These are phyloP conservation scores for Buphagus erythrorhynchus DNA, from an alignment of 2,797 vertebrate species.

Conservation along the genomic window DNA sequence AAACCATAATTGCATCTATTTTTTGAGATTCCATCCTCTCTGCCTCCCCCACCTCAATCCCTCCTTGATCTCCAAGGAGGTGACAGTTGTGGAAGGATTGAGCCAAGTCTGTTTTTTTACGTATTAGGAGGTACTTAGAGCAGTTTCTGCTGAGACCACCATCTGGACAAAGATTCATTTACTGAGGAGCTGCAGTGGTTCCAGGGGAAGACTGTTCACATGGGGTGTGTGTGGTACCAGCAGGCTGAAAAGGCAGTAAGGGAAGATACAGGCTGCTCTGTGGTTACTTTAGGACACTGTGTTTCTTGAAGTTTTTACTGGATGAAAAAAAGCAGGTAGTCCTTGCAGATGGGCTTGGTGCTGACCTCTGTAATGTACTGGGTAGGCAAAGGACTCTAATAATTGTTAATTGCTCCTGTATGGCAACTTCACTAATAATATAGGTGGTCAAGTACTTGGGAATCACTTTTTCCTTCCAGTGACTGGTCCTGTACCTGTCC, in stretches of 20 bases:
- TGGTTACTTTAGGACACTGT: neutral
- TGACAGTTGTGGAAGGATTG: conserved; percentile 46
- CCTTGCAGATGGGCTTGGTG: neutral
- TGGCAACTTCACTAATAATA: neutral
- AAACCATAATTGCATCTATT: neutral
- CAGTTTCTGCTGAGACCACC: conserved; percentile 5
- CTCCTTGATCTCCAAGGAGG: neutral
- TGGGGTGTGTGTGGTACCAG: neutral
- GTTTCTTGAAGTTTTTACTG: neutral
- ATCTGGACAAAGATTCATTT: conserved; percentile 32
- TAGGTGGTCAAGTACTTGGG: neutral
- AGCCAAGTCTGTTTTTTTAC: conserved; percentile 45
- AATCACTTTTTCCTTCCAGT: neutral
- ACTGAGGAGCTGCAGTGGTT: neutral
- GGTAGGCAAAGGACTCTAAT: neutral
- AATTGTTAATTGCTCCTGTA: neutral
- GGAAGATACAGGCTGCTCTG: neutral
- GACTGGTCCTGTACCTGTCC: neutral
- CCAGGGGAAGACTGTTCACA: neutral
- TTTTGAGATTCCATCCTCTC: neutral
- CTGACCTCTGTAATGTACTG: neutral
- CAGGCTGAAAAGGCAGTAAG: neutral
- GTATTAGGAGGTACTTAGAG: conserved; percentile 23
- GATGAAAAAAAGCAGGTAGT: neutral
- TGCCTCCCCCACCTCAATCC: rapidly evolving